phyloP scores from a whole-genome alignment of 1,140 invertebrate genomes.

The Trachymyrmex cornetzi region DNA sequence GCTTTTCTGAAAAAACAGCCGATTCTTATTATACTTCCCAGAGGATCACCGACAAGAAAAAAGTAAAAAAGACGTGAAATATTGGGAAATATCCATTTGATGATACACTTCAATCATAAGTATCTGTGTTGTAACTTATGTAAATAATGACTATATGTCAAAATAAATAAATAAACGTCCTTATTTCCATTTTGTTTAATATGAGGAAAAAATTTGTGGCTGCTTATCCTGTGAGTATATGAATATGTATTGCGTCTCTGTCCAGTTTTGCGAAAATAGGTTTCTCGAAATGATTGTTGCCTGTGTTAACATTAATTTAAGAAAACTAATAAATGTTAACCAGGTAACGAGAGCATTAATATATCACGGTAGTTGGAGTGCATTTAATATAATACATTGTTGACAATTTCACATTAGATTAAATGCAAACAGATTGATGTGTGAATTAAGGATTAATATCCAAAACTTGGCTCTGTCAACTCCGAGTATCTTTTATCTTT shows the following conservation, averaged over 20 bases:
- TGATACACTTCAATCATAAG: conserved; percentile 69
- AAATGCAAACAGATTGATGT: too few species aligned
- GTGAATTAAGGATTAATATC: too few species aligned
- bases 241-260: background rate
- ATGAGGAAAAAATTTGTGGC: conserved; percentile 14
- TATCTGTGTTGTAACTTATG: conserved; percentile 76
- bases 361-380: too few species aligned
- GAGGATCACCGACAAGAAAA: conserved; percentile 26
- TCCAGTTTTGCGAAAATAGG: background rate
- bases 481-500: too few species aligned
- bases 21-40: conserved; percentile 56
- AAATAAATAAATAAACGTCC: conserved; percentile 61
- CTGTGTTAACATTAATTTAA: background rate
- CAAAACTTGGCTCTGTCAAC: too few species aligned
- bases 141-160: conserved; percentile 76
- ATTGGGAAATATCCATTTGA: conserved; percentile 58
- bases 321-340: too few species aligned
- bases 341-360: too few species aligned
- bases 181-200: conserved; percentile 58
- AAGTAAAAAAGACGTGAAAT: conserved; percentile 27
- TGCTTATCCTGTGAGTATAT: background rate
- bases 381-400: too few species aligned
- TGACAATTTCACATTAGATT: too few species aligned
- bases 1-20: conserved; percentile 40
- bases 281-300: background rate